Percentiles rank a stretch among this genome's conserved stretches.
These are phyloP conservation scores for Strix uralensis DNA, from an alignment of 2,113 vertebrate genomes.

Conservation along the genomic window DNA sequence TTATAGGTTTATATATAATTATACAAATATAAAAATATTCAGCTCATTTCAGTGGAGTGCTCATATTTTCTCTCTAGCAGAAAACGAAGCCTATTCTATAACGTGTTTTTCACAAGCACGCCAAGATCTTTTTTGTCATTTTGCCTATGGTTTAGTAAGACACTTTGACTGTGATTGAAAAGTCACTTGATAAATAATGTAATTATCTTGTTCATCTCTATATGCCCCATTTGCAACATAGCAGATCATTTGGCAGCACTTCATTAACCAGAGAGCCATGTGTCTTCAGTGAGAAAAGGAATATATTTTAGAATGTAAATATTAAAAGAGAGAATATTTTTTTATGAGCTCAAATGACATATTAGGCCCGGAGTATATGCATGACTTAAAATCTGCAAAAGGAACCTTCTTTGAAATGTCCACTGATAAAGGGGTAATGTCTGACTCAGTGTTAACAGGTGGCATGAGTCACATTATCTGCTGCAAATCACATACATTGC, in stretches of 20 bases:
- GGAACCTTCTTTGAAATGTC: background rate
- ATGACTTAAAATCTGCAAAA: background rate
- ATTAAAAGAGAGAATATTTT: background rate
- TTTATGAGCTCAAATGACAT: background rate
- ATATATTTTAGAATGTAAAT: background rate
- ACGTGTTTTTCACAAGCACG: background rate
- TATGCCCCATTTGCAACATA: background rate
- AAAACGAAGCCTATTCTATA: background rate
- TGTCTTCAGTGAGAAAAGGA: background rate
- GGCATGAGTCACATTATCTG: background rate
- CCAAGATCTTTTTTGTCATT: background rate
- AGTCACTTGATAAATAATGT: background rate
- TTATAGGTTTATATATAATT: background rate
- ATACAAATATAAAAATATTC: background rate
- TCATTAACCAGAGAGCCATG: background rate
- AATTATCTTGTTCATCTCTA: constrained; percentile 23
- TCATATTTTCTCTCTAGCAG: background rate
- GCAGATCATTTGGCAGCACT: background rate
- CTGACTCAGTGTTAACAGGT: background rate
- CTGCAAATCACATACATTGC: background rate
- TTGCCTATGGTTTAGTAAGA: background rate
- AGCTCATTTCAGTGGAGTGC: background rate
- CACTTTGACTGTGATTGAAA: background rate
- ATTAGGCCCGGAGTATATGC: background rate
- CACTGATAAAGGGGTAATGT: background rate